Evolutionary conservation across 2,113 vertebrate genomes (phyloP).

Genomic region (Colossoma macropomum): DNA sequence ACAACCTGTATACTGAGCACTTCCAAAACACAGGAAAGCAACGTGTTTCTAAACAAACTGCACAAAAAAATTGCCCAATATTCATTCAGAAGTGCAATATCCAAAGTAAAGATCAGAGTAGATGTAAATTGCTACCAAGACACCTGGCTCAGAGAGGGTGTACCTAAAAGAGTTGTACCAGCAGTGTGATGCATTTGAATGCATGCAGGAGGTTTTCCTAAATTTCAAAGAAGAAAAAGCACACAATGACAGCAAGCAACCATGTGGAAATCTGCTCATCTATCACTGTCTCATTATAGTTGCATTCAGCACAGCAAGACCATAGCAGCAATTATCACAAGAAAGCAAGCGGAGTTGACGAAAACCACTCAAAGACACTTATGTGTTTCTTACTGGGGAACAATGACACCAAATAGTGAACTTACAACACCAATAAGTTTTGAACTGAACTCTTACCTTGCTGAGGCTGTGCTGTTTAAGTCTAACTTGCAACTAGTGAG

Average conservation of each 20-base stretch:
- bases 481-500: not conserved
- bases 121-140: too few relatives aligned
- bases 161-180: not conserved
- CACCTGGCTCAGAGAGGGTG: not conserved
- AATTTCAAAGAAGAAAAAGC: not conserved
- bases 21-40: too few relatives aligned
- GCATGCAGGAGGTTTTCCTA: not conserved
- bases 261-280: slow-evolving; percentile 2
- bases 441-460: slow-evolving; percentile 49
- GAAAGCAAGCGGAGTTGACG: not conserved
- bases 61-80: too few relatives aligned
- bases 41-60: too few relatives aligned
- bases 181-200: not conserved
- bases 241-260: not conserved
- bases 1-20: too few relatives aligned
- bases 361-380: not conserved
- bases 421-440: not conserved
- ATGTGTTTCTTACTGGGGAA: not conserved
- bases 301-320: not conserved
- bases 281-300: not conserved
- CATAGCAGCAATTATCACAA: not conserved
- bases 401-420: not conserved
- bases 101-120: too few relatives aligned
- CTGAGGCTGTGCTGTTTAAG: slow-evolving; percentile 19
- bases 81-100: too few relatives aligned